Conservation (phyloP, 1,140 invertebrate species). For the Cataglyphis hispanica region DNA sequence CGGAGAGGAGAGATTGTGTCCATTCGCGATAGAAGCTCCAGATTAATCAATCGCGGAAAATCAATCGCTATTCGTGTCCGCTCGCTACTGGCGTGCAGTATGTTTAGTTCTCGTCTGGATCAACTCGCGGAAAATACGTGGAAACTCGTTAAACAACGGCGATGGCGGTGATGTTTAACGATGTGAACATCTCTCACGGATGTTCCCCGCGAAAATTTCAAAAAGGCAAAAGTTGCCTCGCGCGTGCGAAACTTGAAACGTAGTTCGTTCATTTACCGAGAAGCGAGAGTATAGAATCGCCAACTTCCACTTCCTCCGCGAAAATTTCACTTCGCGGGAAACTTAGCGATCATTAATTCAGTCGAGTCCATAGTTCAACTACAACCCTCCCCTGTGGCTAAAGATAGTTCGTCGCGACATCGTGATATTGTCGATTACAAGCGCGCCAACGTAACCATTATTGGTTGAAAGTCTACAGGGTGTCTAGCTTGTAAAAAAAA, state of each 20-base stretch:
- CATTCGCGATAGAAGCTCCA: slow-evolving; percentile 4
- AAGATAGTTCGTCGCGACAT: not conserved
- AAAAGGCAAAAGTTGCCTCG: slow-evolving; percentile 21
- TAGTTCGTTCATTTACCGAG: slow-evolving; percentile 40
- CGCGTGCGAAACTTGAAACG: slow-evolving; percentile 34
- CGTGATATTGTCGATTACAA: not conserved
- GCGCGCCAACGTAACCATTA: not conserved
- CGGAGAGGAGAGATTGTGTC: not conserved
- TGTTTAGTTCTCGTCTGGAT: slow-evolving; percentile 34
- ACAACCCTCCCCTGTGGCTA: not conserved
- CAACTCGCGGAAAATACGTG: slow-evolving; percentile 8
- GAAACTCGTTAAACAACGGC: slow-evolving; percentile 45
- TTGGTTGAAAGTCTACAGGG: no score
- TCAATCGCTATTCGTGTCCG: not conserved
- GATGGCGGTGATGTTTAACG: slow-evolving; percentile 31
- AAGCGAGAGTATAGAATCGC: not conserved
- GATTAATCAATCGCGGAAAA: slow-evolving; percentile 30
- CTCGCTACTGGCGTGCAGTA: slow-evolving; percentile 1
- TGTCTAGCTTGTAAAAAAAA: no score
- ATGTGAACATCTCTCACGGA: slow-evolving; percentile 13
- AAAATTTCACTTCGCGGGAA: slow-evolving; percentile 41
- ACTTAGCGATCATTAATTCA: slow-evolving; percentile 51
- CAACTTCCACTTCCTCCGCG: not conserved
- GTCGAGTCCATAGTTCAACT: not conserved
- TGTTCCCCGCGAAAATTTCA: slow-evolving; percentile 5